phyloP scores from a whole-genome alignment of 2,888 invertebrate genomes.

The Caenorhabditis auriculariae region DNA sequence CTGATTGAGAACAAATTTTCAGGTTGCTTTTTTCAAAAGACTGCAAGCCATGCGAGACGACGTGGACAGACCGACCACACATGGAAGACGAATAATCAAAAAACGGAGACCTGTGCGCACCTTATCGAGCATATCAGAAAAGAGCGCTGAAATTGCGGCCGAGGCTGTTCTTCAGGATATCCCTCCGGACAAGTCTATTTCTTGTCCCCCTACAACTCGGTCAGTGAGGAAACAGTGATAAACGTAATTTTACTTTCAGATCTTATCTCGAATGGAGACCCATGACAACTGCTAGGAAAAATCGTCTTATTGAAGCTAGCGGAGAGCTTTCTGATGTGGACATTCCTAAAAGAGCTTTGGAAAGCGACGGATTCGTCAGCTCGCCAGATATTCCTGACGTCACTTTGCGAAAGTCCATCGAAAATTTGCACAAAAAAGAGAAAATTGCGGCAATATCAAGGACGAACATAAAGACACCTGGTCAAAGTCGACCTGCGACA shows the following conservation, averaged over 20 bases:
- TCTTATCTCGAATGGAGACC: constrained; percentile 14
- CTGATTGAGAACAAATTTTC: background rate
- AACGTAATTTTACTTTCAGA: constrained; percentile 13
- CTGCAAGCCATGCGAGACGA: constrained; percentile 20
- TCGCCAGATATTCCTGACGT: constrained; percentile 43
- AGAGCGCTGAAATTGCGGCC: constrained; percentile 39
- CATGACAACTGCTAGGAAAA: background rate
- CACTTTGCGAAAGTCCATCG: constrained; percentile 25
- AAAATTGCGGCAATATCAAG: too few relatives aligned
- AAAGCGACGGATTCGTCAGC: constrained; percentile 12
- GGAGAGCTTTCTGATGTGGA: constrained; percentile 34
- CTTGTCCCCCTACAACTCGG: constrained; percentile 29
- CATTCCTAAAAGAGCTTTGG: constrained; percentile 13
- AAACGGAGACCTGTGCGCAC: constrained; percentile 23
- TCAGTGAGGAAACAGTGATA: background rate
- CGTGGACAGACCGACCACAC: constrained; percentile 2
- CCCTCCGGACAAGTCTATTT: constrained; percentile 19
- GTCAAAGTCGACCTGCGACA: too few relatives aligned
- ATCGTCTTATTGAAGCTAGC: constrained; percentile 14
- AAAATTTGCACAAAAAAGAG: constrained; percentile 17
- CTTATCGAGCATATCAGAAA: constrained; percentile 46
- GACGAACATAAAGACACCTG: too few relatives aligned
- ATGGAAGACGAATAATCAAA: constrained; percentile 5
- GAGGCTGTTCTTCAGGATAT: constrained; percentile 21
- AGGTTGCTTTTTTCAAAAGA: constrained; percentile 16